Base-by-base conservation (phyloP, 2,797 vertebrate genomes). In the Mionectes olivaceus region DNA sequence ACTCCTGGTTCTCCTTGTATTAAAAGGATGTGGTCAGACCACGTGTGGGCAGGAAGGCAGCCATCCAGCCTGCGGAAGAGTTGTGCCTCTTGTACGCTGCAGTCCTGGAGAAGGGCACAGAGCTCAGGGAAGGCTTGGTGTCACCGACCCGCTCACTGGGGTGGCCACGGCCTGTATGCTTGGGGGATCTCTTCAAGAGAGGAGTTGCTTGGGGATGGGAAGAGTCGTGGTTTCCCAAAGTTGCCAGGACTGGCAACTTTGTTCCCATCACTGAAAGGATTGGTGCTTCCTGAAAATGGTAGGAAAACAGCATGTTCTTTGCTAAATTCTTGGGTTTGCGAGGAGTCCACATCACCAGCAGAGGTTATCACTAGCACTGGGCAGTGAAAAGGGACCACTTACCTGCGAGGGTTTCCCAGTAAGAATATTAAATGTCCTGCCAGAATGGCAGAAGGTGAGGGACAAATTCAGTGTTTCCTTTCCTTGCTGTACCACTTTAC, bases 131-230 rank as follows among this genome's bases (percentile, higher is more conserved):
- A 39, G 43, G 46, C 55, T 67, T 30, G 27, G 11, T 49, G 19
- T 47, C 55, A 30, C 12, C 7, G 28, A 6, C 32, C 2, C 61
- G 30, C 32, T n/a, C 35, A 3, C 2, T 30, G 22, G 33, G 35
- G 22, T 24, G 19, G 14, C 50, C 41, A 4, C 1, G 4, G 53
- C 47, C 0, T 27, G 8, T 1, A 1, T 39, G n/a, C 43, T 25
- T 43, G 41, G 0, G 7, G n/a, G 37, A 18, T 47, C 5, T 35
- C 32, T 44, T 69, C 37, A 21, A 46, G 37, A 87, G 47, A 35
- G 7, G 28, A 52, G 33, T 22, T 74, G 46, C 35, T 57, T 55
- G 37, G 47, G 57, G 44, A 41, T 50, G 9, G 39, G 18, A 63
- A 57, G 52, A 67, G 28, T 19, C 13, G 11, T 73, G 50, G 13